Evolutionary conservation across 1,140 invertebrate genomes (phyloP).

Genomic region (Drosophila kepulauana): DNA sequence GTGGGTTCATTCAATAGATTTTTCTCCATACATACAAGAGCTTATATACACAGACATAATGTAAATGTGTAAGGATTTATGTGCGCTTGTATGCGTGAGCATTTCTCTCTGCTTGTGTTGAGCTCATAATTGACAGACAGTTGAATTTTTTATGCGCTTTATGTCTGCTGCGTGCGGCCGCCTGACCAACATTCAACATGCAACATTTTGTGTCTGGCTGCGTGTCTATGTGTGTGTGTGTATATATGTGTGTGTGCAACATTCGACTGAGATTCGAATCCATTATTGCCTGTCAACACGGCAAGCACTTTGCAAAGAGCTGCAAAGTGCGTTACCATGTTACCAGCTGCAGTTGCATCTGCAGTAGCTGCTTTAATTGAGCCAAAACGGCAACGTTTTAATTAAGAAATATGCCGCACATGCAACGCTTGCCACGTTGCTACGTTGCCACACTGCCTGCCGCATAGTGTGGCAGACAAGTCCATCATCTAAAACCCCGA

Average conservation of each 20-base stretch:
- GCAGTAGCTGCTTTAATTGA: constrained; percentile 49
- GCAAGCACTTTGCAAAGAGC: constrained; percentile 11
- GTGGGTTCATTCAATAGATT: constrained; percentile 78
- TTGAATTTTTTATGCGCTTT: constrained; percentile 69
- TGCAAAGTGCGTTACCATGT: constrained; percentile 69
- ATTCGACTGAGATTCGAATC: constrained; percentile 12
- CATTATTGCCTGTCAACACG: constrained; percentile 26
- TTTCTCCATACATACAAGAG: constrained; percentile 6
- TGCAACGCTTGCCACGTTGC: constrained; percentile 1
- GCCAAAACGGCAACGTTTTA: constrained; percentile 61
- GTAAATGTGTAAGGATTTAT: constrained; percentile 17
- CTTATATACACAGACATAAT: constrained; percentile 2
- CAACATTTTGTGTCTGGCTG: background rate
- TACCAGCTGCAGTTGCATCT: background rate
- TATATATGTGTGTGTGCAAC: background rate
- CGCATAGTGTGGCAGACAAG: constrained; percentile 16
- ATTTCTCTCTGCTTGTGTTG: constrained; percentile 58
- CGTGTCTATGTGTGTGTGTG: too few relatives aligned
- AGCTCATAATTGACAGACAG: constrained; percentile 76
- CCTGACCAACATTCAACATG: constrained; percentile 9
- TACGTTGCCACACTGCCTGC: background rate
- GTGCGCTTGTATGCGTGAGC: constrained; percentile 10
- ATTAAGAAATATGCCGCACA: constrained; percentile 60
- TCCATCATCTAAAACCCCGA: constrained; percentile 30
- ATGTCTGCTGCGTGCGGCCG: constrained; percentile 48